These are phyloP conservation scores for Thymelicus sylvestris DNA, from an alignment of 2,888 invertebrate species.

Conservation along the genomic window DNA sequence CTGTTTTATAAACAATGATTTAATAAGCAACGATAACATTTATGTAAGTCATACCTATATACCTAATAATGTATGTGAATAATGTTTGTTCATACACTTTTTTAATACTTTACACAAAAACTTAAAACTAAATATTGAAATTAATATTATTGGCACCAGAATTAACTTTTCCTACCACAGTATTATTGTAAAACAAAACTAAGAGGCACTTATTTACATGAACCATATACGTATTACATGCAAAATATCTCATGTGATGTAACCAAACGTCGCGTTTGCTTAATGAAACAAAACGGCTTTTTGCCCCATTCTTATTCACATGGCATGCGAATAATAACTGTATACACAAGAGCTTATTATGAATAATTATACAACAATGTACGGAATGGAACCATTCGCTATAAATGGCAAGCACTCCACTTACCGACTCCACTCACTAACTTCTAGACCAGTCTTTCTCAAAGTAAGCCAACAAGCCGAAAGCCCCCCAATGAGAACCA, in stretches of 20 bases:
- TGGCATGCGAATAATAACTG: slow-evolving; percentile 29
- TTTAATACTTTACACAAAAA: too few species aligned
- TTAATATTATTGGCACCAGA: too few species aligned
- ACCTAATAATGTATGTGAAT: too few species aligned
- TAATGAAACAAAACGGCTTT: slow-evolving; percentile 23
- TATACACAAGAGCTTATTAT: slow-evolving; percentile 30
- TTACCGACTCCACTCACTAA: neutral
- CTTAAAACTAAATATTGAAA: too few species aligned
- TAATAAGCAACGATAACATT: too few species aligned
- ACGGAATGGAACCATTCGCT: slow-evolving; percentile 2
- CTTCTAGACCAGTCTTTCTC: neutral
- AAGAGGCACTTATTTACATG: too few species aligned
- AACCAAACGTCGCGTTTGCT: slow-evolving; percentile 17
- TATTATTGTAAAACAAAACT: too few species aligned
- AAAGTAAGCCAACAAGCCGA: neutral
- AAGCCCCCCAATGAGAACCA: too few species aligned
- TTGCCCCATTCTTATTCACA: slow-evolving; percentile 28
- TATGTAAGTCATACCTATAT: too few species aligned
- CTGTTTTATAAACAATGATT: too few species aligned
- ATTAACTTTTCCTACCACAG: too few species aligned
- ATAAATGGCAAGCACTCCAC: slow-evolving; percentile 19
- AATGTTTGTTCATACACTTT: too few species aligned
- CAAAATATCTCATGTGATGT: neutral
- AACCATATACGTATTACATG: neutral
- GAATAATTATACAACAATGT: slow-evolving; percentile 24